phyloP scores from a whole-genome alignment of 2,797 vertebrate species.

The Echiichthys vipera region DNA sequence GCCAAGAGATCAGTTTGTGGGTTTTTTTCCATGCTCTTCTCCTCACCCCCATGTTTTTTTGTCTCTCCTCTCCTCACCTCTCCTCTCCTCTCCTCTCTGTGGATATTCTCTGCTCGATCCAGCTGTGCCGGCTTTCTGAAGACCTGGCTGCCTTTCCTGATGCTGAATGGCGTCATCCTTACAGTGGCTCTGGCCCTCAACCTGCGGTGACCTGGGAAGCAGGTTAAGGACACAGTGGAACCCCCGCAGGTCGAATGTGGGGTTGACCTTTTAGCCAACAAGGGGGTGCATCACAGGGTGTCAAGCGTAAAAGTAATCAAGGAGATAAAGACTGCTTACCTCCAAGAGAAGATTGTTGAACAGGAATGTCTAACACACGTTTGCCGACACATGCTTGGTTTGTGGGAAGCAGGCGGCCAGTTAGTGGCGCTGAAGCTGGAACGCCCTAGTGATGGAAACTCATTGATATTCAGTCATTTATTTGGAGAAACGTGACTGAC shows the following conservation, averaged over 20 bases:
- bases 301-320: not conserved
- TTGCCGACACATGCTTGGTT: conserved; percentile 35
- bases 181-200: conserved; percentile 88
- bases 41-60: conserved; percentile 7
- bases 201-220: conserved; percentile 86
- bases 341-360: conserved; percentile 21
- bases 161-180: conserved; percentile 87
- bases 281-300: conserved; percentile 12
- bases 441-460: conserved; percentile 21
- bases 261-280: conserved; percentile 43
- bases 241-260: conserved; percentile 38
- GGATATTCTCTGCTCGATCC: conserved; percentile 27
- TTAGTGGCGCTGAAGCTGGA: conserved; percentile 45
- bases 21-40: not conserved
- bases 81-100: conserved; percentile 3
- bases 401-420: conserved; percentile 23
- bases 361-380: conserved; percentile 22
- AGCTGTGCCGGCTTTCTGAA: conserved; percentile 93
- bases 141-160: conserved; percentile 95
- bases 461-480: conserved; percentile 46
- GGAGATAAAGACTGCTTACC: conserved; percentile 39
- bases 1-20: no score
- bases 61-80: conserved; percentile 1
- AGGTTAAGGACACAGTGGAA: conserved; percentile 10
- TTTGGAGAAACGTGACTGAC: conserved; percentile 23